Percentiles rank a stretch among this genome's conserved stretches.
phyloP scores from a whole-genome alignment of 2,797 vertebrate species.

The Enteromius afrohamiltoni region DNA sequence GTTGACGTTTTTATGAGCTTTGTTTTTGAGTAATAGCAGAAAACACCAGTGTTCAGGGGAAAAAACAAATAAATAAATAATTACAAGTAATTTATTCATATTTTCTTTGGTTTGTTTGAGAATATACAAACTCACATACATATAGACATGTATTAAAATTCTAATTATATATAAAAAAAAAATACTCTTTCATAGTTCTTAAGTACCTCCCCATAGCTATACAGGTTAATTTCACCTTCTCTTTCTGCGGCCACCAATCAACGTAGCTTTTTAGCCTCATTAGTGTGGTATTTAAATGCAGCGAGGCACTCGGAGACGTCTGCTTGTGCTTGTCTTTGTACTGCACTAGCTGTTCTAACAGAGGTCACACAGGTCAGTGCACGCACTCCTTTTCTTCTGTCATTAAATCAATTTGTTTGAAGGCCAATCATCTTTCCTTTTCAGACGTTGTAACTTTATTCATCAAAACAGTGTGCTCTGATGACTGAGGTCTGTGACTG shows the following conservation, averaged over 20 bases:
- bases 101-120: background rate
- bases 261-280: conserved; percentile 39
- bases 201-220: background rate
- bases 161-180: background rate
- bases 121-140: background rate
- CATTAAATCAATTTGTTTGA: conserved; percentile 35
- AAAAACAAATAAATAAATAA: background rate
- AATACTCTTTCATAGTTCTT: background rate
- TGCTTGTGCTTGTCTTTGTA: conserved; percentile 21
- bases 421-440: conserved; percentile 46
- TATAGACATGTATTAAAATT: background rate
- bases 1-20: background rate
- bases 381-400: conserved; percentile 17
- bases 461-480: conserved; percentile 20
- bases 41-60: background rate
- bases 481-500: conserved; percentile 22
- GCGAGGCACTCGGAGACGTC: conserved; percentile 1
- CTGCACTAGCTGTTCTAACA: conserved; percentile 35
- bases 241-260: conserved; percentile 28
- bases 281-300: conserved; percentile 49
- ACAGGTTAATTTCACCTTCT: conserved; percentile 17
- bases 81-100: background rate
- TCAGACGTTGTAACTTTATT: conserved; percentile 23
- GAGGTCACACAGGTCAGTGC: conserved; percentile 37
- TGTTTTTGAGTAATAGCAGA: background rate